Evolutionary conservation across 92 coral and sea anemone species (phyloP).

Genomic region (Epizoanthus illoricatus): DNA sequence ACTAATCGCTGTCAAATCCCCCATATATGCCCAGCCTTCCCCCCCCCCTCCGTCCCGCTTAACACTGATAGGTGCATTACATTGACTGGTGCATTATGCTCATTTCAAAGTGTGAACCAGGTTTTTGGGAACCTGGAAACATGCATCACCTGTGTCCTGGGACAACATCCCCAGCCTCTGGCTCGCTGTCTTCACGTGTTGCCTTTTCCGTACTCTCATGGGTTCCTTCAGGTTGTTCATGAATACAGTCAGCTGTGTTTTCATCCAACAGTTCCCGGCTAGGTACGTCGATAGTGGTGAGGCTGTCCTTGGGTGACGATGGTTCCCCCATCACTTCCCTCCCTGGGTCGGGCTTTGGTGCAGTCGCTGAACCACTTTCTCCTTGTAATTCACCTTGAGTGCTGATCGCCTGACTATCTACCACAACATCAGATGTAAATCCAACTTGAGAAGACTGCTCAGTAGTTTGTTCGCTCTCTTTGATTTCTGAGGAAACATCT

Average conservation of each 20-base stretch:
- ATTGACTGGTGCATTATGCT: too few relatives aligned
- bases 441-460: background rate
- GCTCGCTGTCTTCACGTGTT: background rate
- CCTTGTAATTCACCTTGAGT: background rate
- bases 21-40: too few relatives aligned
- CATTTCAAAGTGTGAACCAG: too few relatives aligned
- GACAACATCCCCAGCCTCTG: conserved; percentile 4
- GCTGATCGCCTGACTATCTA: background rate
- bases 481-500: background rate
- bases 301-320: conserved; percentile 1
- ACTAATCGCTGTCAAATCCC: too few relatives aligned
- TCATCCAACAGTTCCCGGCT: background rate
- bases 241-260: background rate
- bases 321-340: background rate
- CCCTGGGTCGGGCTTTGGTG: background rate
- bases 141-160: background rate
- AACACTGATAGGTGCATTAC: too few relatives aligned
- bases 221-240: conserved; percentile 10
- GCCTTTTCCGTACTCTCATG: conserved; percentile 9
- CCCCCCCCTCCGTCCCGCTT: too few relatives aligned
- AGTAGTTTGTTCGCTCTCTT: background rate
- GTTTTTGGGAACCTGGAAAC: background rate
- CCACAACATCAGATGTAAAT: background rate
- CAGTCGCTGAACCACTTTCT: background rate
- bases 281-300: too few relatives aligned